These are phyloP conservation scores for Exephanes ischioxanthus DNA, from an alignment of 2,888 invertebrate species.

Conservation along the genomic window DNA sequence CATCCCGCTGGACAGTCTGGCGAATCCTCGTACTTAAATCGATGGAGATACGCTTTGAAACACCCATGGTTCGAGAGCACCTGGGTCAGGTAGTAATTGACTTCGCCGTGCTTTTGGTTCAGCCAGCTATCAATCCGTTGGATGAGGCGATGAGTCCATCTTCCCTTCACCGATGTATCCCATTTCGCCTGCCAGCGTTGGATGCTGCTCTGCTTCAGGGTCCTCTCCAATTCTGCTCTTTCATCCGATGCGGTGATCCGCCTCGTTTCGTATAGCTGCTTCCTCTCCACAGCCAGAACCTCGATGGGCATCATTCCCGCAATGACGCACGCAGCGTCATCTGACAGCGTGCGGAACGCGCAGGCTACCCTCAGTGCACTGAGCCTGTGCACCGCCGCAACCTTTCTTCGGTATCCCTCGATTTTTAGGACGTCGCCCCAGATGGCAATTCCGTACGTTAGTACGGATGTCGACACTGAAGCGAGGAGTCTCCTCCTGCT, in stretches of 20 bases:
- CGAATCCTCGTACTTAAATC: too few relatives aligned
- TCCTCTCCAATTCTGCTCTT: not conserved
- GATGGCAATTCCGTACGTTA: constrained; percentile 58
- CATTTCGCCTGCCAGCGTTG: constrained; percentile 45
- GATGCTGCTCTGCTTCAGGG: not conserved
- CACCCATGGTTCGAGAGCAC: too few relatives aligned
- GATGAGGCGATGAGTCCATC: constrained; percentile 58
- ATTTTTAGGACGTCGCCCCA: constrained; percentile 45
- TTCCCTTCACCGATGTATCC: constrained; percentile 58
- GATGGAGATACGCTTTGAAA: too few relatives aligned
- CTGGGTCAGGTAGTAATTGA: too few relatives aligned
- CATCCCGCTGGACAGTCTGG: too few relatives aligned
- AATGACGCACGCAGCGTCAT: not conserved
- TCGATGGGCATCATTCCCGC: constrained; percentile 58
- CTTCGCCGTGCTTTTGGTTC: too few relatives aligned
- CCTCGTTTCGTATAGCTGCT: constrained; percentile 19
- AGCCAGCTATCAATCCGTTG: constrained; percentile 16
- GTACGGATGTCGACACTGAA: constrained; percentile 52
- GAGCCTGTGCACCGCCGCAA: constrained; percentile 25
- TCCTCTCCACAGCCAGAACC: constrained; percentile 53
- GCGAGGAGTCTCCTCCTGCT: constrained; percentile 60
- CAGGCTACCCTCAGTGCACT: constrained; percentile 43
- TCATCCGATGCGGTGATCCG: not conserved
- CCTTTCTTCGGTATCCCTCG: constrained; percentile 15
- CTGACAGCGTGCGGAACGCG: constrained; percentile 57